These are phyloP conservation scores for Drosophila tsacasi DNA, from an alignment of 1,140 invertebrate genomes.

Conservation along the genomic window DNA sequence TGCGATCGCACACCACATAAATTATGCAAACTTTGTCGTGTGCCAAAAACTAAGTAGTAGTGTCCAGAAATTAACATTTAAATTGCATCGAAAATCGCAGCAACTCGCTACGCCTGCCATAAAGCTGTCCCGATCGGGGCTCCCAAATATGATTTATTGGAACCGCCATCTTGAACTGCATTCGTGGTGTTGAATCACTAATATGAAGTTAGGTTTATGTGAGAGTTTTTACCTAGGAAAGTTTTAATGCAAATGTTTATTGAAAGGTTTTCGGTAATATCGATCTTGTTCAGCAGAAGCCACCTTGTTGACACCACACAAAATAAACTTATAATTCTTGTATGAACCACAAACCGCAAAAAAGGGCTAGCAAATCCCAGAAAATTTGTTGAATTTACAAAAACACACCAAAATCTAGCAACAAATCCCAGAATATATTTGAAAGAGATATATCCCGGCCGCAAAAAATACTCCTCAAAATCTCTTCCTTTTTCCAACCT, in stretches of 20 bases:
- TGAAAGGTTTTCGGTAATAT: neutral
- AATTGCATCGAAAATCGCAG: slow-evolving; percentile 49
- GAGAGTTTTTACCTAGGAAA: neutral
- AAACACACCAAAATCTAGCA: slow-evolving; percentile 9
- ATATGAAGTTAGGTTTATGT: slow-evolving; percentile 5
- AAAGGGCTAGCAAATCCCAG: neutral
- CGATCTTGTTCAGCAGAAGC: too few relatives aligned
- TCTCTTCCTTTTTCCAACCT: slow-evolving; percentile 1
- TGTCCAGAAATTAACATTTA: slow-evolving; percentile 70
- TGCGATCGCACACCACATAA: slow-evolving; percentile 57
- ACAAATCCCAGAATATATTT: slow-evolving; percentile 28
- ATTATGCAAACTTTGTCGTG: slow-evolving; percentile 78
- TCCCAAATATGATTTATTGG: slow-evolving; percentile 62
- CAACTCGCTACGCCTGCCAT: slow-evolving; percentile 41
- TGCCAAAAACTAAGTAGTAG: slow-evolving; percentile 62
- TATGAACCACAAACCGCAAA: neutral
- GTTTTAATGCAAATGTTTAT: too few relatives aligned
- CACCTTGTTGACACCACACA: neutral
- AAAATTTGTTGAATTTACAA: slow-evolving; percentile 9
- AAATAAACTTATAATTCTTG: neutral
- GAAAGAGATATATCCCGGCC: slow-evolving; percentile 5
- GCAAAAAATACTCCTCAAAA: slow-evolving; percentile 11
- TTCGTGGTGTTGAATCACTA: slow-evolving; percentile 73
- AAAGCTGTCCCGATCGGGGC: slow-evolving; percentile 64
- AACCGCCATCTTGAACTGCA: slow-evolving; percentile 56